A percentile compares a stretch with the other conserved stretches of the same genome.
phyloP scores from a whole-genome alignment of 2,888 invertebrate species.

The Argyresthia albistria region DNA sequence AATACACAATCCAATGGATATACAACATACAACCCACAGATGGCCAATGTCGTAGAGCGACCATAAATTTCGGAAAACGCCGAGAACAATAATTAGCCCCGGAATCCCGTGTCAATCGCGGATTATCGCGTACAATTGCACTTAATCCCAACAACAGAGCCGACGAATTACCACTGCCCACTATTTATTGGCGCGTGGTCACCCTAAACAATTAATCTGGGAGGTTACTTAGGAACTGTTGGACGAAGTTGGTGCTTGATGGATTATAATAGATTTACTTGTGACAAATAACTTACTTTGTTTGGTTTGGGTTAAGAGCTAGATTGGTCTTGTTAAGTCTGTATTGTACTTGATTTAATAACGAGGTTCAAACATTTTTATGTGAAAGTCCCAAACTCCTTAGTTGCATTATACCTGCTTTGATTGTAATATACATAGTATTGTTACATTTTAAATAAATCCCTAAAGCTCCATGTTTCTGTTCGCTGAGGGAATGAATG shows the following conservation, averaged over 20 bases:
- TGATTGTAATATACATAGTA: no score
- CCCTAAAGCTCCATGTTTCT: no score
- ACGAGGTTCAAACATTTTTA: no score
- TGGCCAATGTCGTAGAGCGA: constrained; percentile 12
- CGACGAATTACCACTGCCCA: constrained; percentile 20
- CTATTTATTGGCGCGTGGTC: constrained; percentile 45
- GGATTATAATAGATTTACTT: not conserved
- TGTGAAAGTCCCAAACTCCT: no score
- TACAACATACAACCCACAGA: not conserved
- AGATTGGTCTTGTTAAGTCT: no score
- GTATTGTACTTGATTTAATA: no score
- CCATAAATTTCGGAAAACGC: constrained; percentile 38
- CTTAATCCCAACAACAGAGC: constrained; percentile 46
- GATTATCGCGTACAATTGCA: constrained; percentile 48
- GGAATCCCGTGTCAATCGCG: constrained; percentile 55
- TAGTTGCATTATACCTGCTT: no score
- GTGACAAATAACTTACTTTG: not conserved
- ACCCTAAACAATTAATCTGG: constrained; percentile 31
- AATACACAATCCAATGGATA: not conserved
- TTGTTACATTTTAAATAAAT: no score
- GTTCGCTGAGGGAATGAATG: no score
- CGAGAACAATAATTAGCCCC: constrained; percentile 32
- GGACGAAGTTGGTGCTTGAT: constrained; percentile 6
- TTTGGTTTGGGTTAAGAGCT: no score
- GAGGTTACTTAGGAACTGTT: constrained; percentile 6